phyloP scores from a whole-genome alignment of 2,113 vertebrate species.

The Anoura caudifer region DNA sequence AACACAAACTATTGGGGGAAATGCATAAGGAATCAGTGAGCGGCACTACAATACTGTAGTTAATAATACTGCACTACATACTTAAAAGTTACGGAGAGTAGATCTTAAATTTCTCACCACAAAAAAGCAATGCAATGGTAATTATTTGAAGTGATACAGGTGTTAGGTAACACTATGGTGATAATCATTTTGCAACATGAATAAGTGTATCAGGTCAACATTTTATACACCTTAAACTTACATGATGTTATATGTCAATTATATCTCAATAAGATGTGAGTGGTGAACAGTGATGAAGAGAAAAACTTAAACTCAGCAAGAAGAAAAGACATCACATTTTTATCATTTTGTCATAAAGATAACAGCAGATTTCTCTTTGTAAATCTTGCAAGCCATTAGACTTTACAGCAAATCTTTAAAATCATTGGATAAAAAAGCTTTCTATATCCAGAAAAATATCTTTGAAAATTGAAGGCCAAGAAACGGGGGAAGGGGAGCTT shows the following conservation, averaged over 20 bases:
- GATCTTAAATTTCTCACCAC: background rate
- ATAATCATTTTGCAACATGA: background rate
- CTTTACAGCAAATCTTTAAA: background rate
- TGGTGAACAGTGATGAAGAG: background rate
- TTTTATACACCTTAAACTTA: background rate
- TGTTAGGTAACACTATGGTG: background rate
- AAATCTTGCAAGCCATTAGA: background rate
- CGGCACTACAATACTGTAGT: background rate
- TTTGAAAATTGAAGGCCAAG: background rate
- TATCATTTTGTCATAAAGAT: background rate
- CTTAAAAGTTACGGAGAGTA: background rate
- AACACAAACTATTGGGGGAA: background rate
- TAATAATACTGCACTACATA: background rate
- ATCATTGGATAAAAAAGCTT: background rate
- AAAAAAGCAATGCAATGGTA: background rate
- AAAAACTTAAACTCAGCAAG: background rate
- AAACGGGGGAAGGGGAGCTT: background rate
- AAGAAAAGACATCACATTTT: background rate
- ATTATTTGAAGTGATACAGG: background rate
- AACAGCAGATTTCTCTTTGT: background rate
- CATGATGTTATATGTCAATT: background rate
- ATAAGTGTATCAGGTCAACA: background rate
- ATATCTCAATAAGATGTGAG: background rate
- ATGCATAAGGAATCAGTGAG: background rate
- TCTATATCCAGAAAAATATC: background rate